phyloP scores from a whole-genome alignment of 2,113 vertebrate genomes.

The Xyliphius kryptos region DNA sequence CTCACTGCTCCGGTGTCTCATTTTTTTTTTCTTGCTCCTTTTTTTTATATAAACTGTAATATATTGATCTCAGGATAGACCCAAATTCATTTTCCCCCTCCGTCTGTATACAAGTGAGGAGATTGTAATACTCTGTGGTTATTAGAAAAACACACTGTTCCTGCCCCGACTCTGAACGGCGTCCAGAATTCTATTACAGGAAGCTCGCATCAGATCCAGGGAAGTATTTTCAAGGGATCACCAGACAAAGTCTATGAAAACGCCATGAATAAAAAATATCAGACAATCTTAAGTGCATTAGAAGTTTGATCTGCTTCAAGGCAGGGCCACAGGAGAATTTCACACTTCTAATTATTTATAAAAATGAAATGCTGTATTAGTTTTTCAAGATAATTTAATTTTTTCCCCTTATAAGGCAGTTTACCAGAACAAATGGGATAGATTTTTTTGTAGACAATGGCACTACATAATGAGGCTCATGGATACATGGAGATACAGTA shows the following conservation, averaged over 20 bases:
- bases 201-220: slow-evolving; percentile 47
- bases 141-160: slow-evolving; percentile 42
- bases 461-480: no score
- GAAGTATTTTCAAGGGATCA: slow-evolving; percentile 51
- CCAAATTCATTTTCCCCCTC: slow-evolving; percentile 42
- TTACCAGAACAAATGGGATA: no score
- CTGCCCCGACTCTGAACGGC: slow-evolving; percentile 37
- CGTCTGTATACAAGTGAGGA: slow-evolving; percentile 39
- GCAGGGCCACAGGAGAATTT: slow-evolving; percentile 44
- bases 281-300: slow-evolving; percentile 55
- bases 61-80: slow-evolving; percentile 45
- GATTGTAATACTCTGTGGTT: no score
- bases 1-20: no score
- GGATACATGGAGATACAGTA: no score
- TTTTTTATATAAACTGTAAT: no score
- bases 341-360: slow-evolving; percentile 52
- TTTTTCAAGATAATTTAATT: slow-evolving; percentile 54
- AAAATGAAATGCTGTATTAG: slow-evolving; percentile 56
- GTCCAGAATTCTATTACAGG: slow-evolving; percentile 45
- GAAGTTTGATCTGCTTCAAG: slow-evolving; percentile 51
- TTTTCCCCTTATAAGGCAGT: no score
- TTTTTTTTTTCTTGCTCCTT: slow-evolving; percentile 10
- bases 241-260: slow-evolving; percentile 52
- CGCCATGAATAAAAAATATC: slow-evolving; percentile 54
- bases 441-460: no score